phyloP scores from a whole-genome alignment of 2,888 invertebrate genomes.

The Drosophila colorata region DNA sequence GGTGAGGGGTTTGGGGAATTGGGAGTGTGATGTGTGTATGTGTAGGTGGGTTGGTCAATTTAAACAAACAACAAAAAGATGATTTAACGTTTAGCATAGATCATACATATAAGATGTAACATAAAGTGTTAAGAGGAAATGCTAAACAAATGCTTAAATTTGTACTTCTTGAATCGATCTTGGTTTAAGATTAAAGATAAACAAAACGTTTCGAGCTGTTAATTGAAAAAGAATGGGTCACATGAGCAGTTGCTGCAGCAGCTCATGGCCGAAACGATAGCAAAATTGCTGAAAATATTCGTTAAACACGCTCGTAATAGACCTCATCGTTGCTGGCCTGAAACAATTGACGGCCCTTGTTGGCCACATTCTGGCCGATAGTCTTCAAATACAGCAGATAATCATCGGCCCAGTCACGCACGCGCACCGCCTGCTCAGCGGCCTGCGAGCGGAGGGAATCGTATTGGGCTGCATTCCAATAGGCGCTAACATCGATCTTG shows the following conservation, averaged over 20 bases:
- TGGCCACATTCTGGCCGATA: constrained; percentile 86
- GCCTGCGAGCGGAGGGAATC: constrained; percentile 86
- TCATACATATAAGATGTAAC: constrained; percentile 26
- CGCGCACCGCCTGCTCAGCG: constrained; percentile 86
- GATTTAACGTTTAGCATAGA: constrained; percentile 12
- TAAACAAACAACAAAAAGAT: constrained; percentile 20
- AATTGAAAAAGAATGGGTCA: constrained; percentile 19
- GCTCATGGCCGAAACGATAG: constrained; percentile 66
- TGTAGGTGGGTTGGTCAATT: constrained; percentile 41
- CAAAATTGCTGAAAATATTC: constrained; percentile 45
- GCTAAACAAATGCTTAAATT: constrained; percentile 65
- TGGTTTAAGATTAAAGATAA: constrained; percentile 23
- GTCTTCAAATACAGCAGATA: constrained; percentile 86
- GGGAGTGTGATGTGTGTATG: constrained; percentile 28
- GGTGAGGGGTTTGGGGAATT: not conserved
- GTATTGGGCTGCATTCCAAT: constrained; percentile 76
- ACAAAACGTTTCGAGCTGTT: constrained; percentile 11
- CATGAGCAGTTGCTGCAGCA: constrained; percentile 64
- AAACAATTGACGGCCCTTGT: constrained; percentile 86
- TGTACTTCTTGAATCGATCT: constrained; percentile 72
- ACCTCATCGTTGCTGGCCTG: constrained; percentile 64
- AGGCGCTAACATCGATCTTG: constrained; percentile 77
- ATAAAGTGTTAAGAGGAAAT: constrained; percentile 14
- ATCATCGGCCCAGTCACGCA: constrained; percentile 85
- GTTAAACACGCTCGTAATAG: constrained; percentile 78